Percentiles rank a stretch among this genome's conserved stretches.
These are phyloP conservation scores for Pelmatolapia mariae DNA, from an alignment of 2,113 vertebrate genomes.

Conservation along the genomic window DNA sequence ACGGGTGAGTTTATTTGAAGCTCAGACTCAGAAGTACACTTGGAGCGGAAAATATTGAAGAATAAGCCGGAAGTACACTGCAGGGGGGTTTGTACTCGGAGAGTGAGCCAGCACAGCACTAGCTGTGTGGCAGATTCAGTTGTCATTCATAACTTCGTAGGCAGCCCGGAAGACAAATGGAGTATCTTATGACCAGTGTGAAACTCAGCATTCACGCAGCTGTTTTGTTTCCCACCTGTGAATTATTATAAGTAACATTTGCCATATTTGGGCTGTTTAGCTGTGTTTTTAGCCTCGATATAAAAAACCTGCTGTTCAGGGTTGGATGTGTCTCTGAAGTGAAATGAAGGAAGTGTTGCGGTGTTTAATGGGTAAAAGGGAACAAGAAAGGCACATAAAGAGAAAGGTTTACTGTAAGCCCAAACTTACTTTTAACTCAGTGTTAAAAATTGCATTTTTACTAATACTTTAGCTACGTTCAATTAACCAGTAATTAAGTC, in stretches of 20 bases:
- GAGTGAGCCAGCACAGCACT: not conserved
- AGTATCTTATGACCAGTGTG: constrained; percentile 30
- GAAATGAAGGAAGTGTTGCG: not conserved
- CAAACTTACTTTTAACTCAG: not conserved
- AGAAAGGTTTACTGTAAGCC: not conserved
- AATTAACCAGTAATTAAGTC: not conserved
- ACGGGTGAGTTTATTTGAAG: constrained; percentile 51
- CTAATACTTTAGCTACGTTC: not conserved
- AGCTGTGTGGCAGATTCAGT: constrained; percentile 20
- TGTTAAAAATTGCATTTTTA: not conserved
- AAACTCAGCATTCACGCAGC: not conserved
- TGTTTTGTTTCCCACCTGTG: not conserved
- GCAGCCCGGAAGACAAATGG: constrained; percentile 48
- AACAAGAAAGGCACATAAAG: not conserved
- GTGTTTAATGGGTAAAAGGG: not conserved
- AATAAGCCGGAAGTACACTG: not conserved
- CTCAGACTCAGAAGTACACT: not conserved
- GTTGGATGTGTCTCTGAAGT: not conserved
- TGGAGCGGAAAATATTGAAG: not conserved
- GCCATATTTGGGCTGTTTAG: not conserved
- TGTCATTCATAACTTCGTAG: constrained; percentile 50
- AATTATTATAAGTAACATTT: not conserved
- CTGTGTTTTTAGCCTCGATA: not conserved
- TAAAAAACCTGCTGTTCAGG: not conserved
- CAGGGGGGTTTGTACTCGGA: not conserved